phyloP scores from a whole-genome alignment of 2,797 vertebrate genomes.

The Fratercula arctica region DNA sequence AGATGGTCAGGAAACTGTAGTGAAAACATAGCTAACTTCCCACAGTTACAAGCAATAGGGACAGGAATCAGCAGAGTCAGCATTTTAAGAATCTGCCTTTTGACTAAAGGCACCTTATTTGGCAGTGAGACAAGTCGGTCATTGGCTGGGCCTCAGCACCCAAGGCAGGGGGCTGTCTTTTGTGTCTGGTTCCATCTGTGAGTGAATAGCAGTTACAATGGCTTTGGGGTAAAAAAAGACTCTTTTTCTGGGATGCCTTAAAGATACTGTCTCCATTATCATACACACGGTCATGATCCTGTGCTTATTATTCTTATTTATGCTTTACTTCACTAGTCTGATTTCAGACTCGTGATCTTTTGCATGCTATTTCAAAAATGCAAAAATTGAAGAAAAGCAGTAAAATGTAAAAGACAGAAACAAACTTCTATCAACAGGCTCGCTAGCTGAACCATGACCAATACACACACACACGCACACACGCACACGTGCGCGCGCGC shows the following conservation, averaged over 20 bases:
- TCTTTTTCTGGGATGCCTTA: not conserved
- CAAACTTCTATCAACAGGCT: not conserved
- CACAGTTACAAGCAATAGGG: not conserved
- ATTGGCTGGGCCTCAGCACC: not conserved
- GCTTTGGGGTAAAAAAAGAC: accelerated
- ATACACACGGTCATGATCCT: not conserved
- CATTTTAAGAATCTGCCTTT: not conserved
- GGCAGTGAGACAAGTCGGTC: not conserved
- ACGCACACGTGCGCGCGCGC: too few relatives aligned
- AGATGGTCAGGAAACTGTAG: not conserved
- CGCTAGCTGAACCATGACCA: not conserved
- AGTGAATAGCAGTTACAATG: not conserved
- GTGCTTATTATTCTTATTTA: not conserved
- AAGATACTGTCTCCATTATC: not conserved
- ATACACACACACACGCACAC: too few relatives aligned
- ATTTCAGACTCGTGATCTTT: not conserved
- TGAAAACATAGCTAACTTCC: not conserved
- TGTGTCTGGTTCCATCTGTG: not conserved
- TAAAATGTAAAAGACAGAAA: not conserved
- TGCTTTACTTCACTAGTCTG: not conserved
- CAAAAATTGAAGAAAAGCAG: not conserved
- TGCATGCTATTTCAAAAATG: not conserved
- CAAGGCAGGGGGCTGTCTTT: not conserved
- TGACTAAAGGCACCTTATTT: not conserved
- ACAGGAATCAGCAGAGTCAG: not conserved